Percentiles rank a stretch among this genome's conserved stretches.
Evolutionary conservation across 2,888 invertebrate species (phyloP).

Genomic region (Poecilus cupreus): DNA sequence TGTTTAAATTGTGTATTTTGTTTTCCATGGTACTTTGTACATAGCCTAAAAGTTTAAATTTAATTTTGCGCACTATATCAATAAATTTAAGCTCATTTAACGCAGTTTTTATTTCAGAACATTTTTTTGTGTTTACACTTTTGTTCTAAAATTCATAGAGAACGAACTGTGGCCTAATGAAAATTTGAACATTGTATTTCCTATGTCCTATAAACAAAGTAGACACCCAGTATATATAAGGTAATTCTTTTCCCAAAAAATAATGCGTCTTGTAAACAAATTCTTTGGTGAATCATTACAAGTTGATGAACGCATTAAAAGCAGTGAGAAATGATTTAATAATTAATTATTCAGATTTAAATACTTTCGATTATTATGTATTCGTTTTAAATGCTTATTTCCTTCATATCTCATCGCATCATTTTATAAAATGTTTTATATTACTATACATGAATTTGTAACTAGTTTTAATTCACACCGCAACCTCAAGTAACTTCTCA

Average conservation of each 20-base stretch:
- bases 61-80: no score
- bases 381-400: not conserved
- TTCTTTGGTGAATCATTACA: not conserved
- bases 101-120: no score
- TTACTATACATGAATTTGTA: not conserved
- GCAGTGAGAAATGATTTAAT: not conserved
- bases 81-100: no score
- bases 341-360: not conserved
- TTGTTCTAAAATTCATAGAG: no score
- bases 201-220: no score
- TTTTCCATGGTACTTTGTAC: no score
- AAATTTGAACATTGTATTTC: no score
- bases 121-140: no score
- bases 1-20: no score
- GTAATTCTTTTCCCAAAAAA: not conserved
- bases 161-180: no score
- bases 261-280: not conserved
- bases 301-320: not conserved
- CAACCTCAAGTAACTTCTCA: not conserved
- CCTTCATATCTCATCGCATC: not conserved
- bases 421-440: not conserved
- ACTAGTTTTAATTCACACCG: not conserved
- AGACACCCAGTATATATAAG: no score
- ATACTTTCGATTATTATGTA: not conserved
- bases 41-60: no score